Evolutionary conservation across 23 tunicate species (phyloP).

Genomic region (Ascidia mentula): DNA sequence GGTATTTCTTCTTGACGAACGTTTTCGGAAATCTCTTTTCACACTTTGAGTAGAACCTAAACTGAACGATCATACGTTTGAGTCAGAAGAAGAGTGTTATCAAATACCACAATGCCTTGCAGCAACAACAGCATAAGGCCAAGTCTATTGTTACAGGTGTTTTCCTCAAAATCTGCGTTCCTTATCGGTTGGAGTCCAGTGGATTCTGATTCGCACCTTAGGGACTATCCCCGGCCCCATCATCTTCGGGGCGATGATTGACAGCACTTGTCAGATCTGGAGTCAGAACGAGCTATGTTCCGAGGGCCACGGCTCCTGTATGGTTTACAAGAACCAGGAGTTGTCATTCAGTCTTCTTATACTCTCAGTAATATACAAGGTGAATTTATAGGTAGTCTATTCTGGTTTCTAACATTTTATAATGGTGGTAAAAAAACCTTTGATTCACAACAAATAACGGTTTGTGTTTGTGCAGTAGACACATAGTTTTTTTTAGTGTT

Average conservation of each 20-base stretch:
- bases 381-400: constrained; percentile 24
- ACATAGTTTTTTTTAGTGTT: no score
- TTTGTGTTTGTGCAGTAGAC: no score
- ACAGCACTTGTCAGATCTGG: constrained; percentile 79
- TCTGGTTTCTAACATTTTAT: no score
- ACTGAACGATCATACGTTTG: no score
- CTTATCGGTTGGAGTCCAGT: constrained; percentile 85
- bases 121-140: no score
- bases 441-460: no score
- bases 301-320: constrained; percentile 52
- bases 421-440: no score
- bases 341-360: constrained; percentile 59
- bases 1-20: no score
- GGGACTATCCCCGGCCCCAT: constrained; percentile 97
- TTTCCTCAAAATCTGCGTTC: constrained; percentile 70
- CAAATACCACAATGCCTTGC: no score
- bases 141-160: constrained; percentile 65
- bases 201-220: constrained; percentile 81
- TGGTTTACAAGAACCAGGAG: constrained; percentile 64
- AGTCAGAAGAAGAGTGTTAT: no score
- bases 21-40: no score
- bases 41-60: no score
- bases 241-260: constrained; percentile 84
- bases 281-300: constrained; percentile 26
- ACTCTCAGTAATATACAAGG: constrained; percentile 85